Conservation (phyloP, 2,113 vertebrate genomes). For the Triplophysa siluroides region DNA sequence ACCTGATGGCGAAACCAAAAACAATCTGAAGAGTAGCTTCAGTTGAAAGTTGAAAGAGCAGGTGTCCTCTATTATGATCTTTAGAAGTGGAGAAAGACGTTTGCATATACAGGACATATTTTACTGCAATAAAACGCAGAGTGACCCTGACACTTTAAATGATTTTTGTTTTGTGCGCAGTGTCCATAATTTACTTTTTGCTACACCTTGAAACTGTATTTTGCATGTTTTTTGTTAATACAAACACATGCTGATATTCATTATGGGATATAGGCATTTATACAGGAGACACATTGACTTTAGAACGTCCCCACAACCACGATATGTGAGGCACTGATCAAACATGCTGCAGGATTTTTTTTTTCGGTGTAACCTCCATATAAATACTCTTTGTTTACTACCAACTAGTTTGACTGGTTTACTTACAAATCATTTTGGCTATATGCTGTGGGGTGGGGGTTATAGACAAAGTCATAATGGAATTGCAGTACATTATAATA, state of each 20-base stretch:
- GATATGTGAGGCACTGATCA: too few relatives aligned
- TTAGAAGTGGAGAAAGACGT: neutral
- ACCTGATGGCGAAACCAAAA: slow-evolving; percentile 5
- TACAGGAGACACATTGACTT: neutral
- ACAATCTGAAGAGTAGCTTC: neutral
- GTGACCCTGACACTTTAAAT: neutral
- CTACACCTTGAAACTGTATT: neutral
- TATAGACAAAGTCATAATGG: too few relatives aligned
- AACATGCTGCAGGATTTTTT: too few relatives aligned
- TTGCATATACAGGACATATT: slow-evolving; percentile 7
- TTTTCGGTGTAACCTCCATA: too few relatives aligned
- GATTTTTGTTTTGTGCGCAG: neutral
- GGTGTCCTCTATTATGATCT: slow-evolving; percentile 9
- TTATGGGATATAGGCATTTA: neutral
- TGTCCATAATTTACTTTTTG: neutral
- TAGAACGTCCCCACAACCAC: too few relatives aligned
- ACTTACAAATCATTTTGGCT: too few relatives aligned
- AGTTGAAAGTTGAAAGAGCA: slow-evolving; percentile 3
- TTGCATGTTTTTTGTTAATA: too few relatives aligned
- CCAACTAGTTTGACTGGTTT: too few relatives aligned
- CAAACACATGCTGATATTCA: neutral
- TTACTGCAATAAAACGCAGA: neutral
- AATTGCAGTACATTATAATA: neutral
- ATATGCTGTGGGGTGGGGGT: too few relatives aligned
- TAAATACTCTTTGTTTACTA: too few relatives aligned